Base-by-base conservation (phyloP, 2,797 vertebrate genomes). In the Ataeniobius toweri region DNA sequence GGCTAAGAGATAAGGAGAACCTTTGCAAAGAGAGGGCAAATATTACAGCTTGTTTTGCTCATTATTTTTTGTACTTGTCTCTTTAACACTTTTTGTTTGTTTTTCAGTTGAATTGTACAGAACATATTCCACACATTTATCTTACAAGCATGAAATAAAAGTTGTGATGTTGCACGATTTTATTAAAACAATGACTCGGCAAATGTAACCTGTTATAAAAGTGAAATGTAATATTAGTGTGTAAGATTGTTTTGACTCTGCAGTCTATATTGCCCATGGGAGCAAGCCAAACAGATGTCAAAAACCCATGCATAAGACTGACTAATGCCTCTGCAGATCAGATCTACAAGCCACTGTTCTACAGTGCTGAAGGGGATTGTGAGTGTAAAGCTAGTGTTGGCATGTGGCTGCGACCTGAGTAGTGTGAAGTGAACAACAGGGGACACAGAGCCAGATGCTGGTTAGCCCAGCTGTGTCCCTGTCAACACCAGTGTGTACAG, bases 391-490 rank as follows among this genome's bases (percentile, higher is more conserved):
- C 44, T 46, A 69, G 67, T 13, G 61, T 68, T 55, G 73, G 71
- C 77, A 74, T 73, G 80, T 83, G 72, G 75, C 58, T 0, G 0
- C 51, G 74, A 69, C 77, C 71, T 48, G 22, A 50, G 41, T 50
- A 75, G 80, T 85, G 87, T 86, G 80, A 87, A 84, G 56, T 10
- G 59, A 41, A 18, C 68, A 53, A 48, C 1, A 26, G 58, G 84
- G 72, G 83, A 86, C 78, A 82, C 5, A 18, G 31, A 80, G 81
- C 75, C 82, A 86, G 77, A 89, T 77, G 82, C 51, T 72, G 4
- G 80, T 75, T 78, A 28, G 74, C 71, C 73, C 77, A 65, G 72
- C 59, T 75, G 76, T 72, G 73, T 73, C 46, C 61, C 67, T 79
- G 81, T 85, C 82, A 83, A 84, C 84, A 85, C 78, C 83, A 41